These are phyloP conservation scores for Vulpes lagopus DNA, from an alignment of 2,113 vertebrate genomes.

Conservation along the genomic window DNA sequence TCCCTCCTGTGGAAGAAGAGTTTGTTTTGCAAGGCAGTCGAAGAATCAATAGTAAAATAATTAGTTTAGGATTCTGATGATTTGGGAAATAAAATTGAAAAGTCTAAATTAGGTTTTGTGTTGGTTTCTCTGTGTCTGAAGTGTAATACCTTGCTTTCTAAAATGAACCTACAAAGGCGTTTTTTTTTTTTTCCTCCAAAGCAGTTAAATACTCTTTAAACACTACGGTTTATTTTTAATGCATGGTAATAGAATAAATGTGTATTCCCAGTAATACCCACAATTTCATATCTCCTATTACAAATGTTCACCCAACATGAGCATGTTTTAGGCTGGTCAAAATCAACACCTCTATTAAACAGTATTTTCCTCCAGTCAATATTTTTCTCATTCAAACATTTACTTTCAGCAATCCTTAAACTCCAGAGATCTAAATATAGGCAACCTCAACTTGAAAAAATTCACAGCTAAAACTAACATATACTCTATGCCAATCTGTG, in stretches of 20 bases:
- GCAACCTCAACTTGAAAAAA: conserved; percentile 88
- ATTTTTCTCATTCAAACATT: conserved; percentile 85
- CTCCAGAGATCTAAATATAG: conserved; percentile 90
- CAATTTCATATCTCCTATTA: conserved; percentile 68
- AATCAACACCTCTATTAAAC: conserved; percentile 86
- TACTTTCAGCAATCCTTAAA: conserved; percentile 87
- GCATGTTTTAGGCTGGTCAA: conserved; percentile 76
- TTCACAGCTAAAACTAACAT: conserved; percentile 90
- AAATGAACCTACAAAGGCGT: conserved; percentile 1
- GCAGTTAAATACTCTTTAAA: conserved; percentile 38
- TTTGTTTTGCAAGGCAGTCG: neutral
- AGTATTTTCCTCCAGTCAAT: conserved; percentile 81
- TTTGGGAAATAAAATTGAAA: conserved; percentile 59
- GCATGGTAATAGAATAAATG: conserved; percentile 35
- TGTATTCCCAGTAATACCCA: conserved; percentile 49
- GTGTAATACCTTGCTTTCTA: conserved; percentile 11
- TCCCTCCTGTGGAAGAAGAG: neutral
- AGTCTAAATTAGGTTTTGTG: neutral
- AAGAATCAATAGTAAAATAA: conserved; percentile 53
- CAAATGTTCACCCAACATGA: conserved; percentile 65
- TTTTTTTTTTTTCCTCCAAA: conserved; percentile 45
- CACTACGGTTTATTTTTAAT: conserved; percentile 40
- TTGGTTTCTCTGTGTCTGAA: conserved; percentile 18
- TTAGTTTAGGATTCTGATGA: conserved; percentile 56
- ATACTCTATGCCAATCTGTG: conserved; percentile 89